phyloP scores from a whole-genome alignment of 2,113 vertebrate species.

The Scopus umbretta region DNA sequence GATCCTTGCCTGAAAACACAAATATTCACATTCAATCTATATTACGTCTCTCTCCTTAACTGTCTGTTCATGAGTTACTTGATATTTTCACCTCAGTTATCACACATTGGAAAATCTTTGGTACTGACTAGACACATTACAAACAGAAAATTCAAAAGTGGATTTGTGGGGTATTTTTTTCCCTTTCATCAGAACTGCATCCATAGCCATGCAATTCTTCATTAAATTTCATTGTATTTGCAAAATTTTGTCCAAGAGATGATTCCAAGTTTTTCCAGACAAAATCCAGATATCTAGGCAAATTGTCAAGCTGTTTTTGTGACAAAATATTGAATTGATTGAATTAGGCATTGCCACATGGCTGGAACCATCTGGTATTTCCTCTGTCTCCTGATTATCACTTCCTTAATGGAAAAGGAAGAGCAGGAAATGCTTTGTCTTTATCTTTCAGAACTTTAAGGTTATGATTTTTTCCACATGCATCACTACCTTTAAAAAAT shows the following conservation, averaged over 20 bases:
- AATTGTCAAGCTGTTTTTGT: not conserved
- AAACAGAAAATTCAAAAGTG: not conserved
- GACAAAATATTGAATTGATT: not conserved
- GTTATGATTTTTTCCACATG: not conserved
- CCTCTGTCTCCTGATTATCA: not conserved
- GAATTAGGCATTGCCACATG: not conserved
- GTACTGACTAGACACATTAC: not conserved
- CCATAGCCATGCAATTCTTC: not conserved
- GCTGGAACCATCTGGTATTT: not conserved
- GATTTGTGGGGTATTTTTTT: not conserved
- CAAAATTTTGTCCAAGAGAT: not conserved
- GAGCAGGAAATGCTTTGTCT: not conserved
- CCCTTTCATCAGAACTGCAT: not conserved
- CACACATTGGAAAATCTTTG: not conserved
- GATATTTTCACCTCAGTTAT: not conserved
- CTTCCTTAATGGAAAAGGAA: not conserved
- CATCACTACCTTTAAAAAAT: not conserved
- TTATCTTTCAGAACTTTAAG: not conserved
- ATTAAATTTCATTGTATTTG: not conserved
- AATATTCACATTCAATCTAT: not conserved
- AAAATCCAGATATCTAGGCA: not conserved
- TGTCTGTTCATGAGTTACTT: not conserved
- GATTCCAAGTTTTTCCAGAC: not conserved
- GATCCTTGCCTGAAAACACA: not conserved
- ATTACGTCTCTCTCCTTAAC: not conserved